Base-by-base conservation (phyloP, 2,888 invertebrate species). In the Stegophylla sp. region DNA sequence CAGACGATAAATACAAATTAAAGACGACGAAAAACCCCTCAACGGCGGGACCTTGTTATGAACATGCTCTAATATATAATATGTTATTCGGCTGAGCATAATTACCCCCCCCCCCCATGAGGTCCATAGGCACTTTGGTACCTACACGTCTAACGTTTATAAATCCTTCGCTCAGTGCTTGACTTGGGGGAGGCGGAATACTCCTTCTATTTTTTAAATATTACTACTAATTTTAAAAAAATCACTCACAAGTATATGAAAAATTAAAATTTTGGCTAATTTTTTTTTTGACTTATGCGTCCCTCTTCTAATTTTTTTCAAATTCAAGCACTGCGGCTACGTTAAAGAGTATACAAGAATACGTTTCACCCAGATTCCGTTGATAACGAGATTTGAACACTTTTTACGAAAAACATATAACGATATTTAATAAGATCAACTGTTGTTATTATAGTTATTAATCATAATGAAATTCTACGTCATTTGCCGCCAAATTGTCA, bases 71-170 rank as follows among this genome's bases (percentile, higher is more conserved):
- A 45, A 45, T 45, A 45, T 45, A 66, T 23, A 66, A 17, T n/a
- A 20, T 2, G 15, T 5, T 23, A 23, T 26, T 17, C 20, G 28
- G 20, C 9, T 5, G 10, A 61, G 34, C 48, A 67, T 48, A 69
- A 59, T 77, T 77, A 77, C 34, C 77, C 34, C 69, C 69, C 69
- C 69, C 34, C 77, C 34, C 69, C 69, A 34, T 34, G 69, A 77
- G 69, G 69, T 77, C 67, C 69, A 48, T 4, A 61, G 48, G 59
- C 59, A 43, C 56, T 63, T 74, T 45, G 7, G 45, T 45, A 28
- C 26, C 28, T 56, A 72, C 15, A 71, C 12, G 1, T 43, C 28
- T 63, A 63, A 15, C 23, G n/a, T 34, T 34, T 66, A 53, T 43
- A n/a, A 34, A 34, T 17, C 10, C 48, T 63, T n/a, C n/a, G n/a